phyloP scores from a whole-genome alignment of 2,797 vertebrate species.

The Acanthornis magna region DNA sequence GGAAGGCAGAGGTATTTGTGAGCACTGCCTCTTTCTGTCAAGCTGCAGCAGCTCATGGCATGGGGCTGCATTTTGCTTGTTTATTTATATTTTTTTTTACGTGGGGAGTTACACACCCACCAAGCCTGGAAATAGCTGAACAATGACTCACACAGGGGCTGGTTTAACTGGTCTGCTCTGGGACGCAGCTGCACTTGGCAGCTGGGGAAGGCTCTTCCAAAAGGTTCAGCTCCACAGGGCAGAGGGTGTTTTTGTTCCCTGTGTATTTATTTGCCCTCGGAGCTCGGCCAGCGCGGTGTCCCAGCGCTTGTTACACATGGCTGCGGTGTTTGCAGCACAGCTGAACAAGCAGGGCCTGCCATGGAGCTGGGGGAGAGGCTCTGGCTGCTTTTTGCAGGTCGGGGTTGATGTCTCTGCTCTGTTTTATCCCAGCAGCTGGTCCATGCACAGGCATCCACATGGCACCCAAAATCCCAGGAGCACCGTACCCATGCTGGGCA shows the following conservation, averaged over 20 bases:
- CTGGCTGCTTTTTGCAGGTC: neutral
- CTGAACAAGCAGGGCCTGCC: neutral
- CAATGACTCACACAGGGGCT: conserved; percentile 47
- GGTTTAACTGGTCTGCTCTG: neutral
- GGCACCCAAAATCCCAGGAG: neutral
- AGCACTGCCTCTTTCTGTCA: neutral
- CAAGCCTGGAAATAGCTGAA: conserved; percentile 48
- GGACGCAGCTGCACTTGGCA: neutral
- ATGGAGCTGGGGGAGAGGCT: neutral
- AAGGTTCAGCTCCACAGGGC: neutral
- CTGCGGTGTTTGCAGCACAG: neutral
- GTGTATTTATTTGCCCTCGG: neutral
- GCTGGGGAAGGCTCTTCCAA: neutral
- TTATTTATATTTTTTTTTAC: conserved; percentile 24
- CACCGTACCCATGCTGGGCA: rapidly evolving
- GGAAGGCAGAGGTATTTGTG: neutral
- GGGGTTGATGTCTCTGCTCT: rapidly evolving
- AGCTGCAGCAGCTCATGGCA: neutral
- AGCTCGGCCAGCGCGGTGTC: neutral
- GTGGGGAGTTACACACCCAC: conserved; percentile 18
- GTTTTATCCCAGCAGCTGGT: neutral
- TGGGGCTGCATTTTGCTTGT: neutral
- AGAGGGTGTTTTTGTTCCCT: neutral
- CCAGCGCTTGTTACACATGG: neutral
- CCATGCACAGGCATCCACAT: rapidly evolving